These are phyloP conservation scores for Pangasianodon hypophthalmus DNA, from an alignment of 2,113 vertebrate species.

Conservation along the genomic window DNA sequence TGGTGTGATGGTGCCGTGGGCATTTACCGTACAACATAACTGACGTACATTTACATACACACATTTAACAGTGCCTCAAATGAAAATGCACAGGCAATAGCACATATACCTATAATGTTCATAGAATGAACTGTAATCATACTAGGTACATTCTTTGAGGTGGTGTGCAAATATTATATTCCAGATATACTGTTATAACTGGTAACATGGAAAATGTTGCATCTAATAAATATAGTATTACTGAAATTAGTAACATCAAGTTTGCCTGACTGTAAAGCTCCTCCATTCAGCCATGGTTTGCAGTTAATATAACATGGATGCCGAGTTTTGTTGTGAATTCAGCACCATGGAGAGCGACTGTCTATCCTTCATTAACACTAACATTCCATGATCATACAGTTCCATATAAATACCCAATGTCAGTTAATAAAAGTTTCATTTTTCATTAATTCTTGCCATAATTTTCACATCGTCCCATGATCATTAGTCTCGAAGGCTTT, in stretches of 20 bases:
- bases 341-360: conserved; percentile 3
- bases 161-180: neutral
- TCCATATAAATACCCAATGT: neutral
- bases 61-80: neutral
- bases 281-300: neutral
- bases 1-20: neutral
- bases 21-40: neutral
- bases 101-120: neutral
- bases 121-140: neutral
- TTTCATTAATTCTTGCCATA: neutral
- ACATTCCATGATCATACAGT: neutral
- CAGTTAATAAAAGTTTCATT: neutral
- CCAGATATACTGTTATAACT: neutral
- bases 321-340: neutral
- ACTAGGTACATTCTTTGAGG: neutral
- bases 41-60: neutral
- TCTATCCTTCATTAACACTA: neutral
- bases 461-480: neutral
- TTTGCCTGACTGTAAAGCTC: neutral
- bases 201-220: neutral
- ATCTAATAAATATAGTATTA: neutral
- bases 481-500: neutral
- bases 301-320: neutral
- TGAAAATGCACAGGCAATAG: neutral
- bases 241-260: neutral